phyloP scores from a whole-genome alignment of 2,888 invertebrate species.

The Conomelus anceps region DNA sequence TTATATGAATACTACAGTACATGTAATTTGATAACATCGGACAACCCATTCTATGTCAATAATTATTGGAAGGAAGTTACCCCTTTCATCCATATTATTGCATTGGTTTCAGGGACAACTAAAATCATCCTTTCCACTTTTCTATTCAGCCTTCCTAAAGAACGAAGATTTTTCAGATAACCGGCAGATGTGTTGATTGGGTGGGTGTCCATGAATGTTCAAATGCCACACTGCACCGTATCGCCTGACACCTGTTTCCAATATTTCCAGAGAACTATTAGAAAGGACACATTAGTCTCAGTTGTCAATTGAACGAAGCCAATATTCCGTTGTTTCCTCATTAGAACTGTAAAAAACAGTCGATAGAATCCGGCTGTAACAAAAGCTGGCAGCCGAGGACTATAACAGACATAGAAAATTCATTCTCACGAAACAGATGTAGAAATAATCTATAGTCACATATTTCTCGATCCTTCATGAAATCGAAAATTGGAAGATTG shows the following conservation, averaged over 20 bases:
- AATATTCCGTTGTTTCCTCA: not conserved
- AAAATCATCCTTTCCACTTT: not conserved
- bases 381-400: not conserved
- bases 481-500: too few species aligned
- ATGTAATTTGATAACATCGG: too few species aligned
- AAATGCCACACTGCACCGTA: not conserved
- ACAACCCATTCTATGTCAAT: too few species aligned
- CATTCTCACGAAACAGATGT: not conserved
- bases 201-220: not conserved
- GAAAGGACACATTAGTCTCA: not conserved
- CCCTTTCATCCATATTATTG: not conserved
- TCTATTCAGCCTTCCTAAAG: not conserved
- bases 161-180: not conserved
- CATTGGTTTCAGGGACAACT: not conserved
- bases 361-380: not conserved
- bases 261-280: too few species aligned
- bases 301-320: not conserved
- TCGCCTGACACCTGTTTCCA: not conserved
- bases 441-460: not conserved
- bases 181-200: not conserved
- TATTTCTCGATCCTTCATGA: too few species aligned
- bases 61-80: too few species aligned
- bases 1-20: too few species aligned
- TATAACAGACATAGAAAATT: not conserved
- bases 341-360: not conserved